Evolutionary conservation across 2,113 vertebrate species (phyloP), one percentile per base, ranked within the genome.

Genomic region (Nipponia nippon): DNA sequence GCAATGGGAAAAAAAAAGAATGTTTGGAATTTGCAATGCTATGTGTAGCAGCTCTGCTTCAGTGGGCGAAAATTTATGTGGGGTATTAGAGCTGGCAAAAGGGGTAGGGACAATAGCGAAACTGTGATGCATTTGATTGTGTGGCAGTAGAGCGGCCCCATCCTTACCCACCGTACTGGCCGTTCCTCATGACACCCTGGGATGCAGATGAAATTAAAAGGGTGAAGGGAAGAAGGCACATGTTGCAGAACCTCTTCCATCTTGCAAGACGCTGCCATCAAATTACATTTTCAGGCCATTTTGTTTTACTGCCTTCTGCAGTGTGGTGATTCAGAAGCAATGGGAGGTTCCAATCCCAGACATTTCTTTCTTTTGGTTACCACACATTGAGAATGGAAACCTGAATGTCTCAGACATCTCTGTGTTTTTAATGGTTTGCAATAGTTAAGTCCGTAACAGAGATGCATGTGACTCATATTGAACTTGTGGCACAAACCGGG

Each of bases 41-140:
- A 91, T 94, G 93, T 95, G 95, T 32, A 92, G 89, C 73, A 90
- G 82, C 94, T 89, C 66, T 95, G 91, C 94, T 97, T 91, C 87
- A 95, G 82, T 96, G 89, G 93, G 93, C 27, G 20, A 95, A 97
- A 95, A 95, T 94, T 77, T 78, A 49, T 85, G 84, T 95, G 84
- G 83, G 75, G 63, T 95, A 63, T 93, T 97, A 88, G 75, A 91
- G 62, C 3, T 95, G 85, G 85, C 82, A 91, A 77, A 93, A 95
- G 63, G 55, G 50, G 42, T 22, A 52, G 78, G 61, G 84, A 95
- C 87, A 91, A 71, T n/a, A 67, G 87, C 55, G 77, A 73, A 93
- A 66, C 67, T 73, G 79, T 52, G 84, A 81, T 85, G 71, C 55
- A 29, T 49, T 80, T 58, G 65, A 8, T 4, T 61, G 78, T 73